A percentile compares a stretch with the other conserved stretches of the same genome.
Conservation (phyloP, 2,113 vertebrate species). For the Cavia porcellus region DNA sequence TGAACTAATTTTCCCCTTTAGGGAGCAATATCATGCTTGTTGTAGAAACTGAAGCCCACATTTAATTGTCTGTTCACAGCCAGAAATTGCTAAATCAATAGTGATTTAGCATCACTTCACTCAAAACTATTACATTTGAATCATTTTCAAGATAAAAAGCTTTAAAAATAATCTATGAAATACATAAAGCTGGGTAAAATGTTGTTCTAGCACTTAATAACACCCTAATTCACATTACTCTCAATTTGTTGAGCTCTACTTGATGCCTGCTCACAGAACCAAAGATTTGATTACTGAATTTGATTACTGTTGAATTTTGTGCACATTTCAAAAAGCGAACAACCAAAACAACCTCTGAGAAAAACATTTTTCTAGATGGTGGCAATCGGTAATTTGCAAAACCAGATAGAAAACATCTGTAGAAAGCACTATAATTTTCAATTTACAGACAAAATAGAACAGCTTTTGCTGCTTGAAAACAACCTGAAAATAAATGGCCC, state of each 20-base stretch:
- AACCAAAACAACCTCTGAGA: slow-evolving; percentile 25
- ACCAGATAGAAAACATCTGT: slow-evolving; percentile 47
- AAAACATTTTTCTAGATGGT: slow-evolving; percentile 48
- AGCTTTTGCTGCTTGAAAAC: slow-evolving; percentile 14
- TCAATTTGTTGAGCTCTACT: background rate
- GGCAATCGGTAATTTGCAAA: slow-evolving; percentile 44
- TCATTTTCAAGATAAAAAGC: slow-evolving; percentile 51
- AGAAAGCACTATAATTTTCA: slow-evolving; percentile 28
- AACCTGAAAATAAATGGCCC: slow-evolving; percentile 53
- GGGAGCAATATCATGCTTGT: background rate
- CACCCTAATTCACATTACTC: background rate
- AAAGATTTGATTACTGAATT: slow-evolving; percentile 13
- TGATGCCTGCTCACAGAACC: slow-evolving; percentile 3
- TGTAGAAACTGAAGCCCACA: slow-evolving; percentile 28
- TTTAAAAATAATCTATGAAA: slow-evolving; percentile 35
- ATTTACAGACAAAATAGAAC: slow-evolving; percentile 55
- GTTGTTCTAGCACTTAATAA: background rate
- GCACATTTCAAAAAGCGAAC: slow-evolving; percentile 42
- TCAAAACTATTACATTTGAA: slow-evolving; percentile 51
- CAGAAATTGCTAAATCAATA: slow-evolving; percentile 51
- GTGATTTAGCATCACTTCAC: background rate
- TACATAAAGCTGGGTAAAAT: background rate
- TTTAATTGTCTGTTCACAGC: background rate
- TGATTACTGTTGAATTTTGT: slow-evolving; percentile 30
- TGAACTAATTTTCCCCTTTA: background rate